A percentile compares a stretch with the other conserved stretches of the same genome.
phyloP scores from a whole-genome alignment of 2,113 vertebrate genomes.

The Pachyramphus minor region DNA sequence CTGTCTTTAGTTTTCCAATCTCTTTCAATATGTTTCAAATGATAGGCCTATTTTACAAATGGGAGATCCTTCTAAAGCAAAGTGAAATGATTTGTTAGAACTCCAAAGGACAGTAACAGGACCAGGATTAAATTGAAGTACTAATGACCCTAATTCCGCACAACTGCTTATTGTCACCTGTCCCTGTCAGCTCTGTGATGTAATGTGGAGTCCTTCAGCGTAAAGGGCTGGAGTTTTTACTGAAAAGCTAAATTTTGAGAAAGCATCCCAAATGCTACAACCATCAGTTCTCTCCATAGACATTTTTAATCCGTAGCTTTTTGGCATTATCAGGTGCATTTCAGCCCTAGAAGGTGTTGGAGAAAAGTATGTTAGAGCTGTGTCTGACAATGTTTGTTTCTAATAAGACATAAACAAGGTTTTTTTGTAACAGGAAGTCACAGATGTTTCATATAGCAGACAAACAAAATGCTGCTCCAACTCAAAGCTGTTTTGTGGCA shows the following conservation, averaged over 20 bases:
- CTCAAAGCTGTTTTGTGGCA: background rate
- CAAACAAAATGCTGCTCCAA: background rate
- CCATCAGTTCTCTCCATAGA: background rate
- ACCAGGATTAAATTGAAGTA: background rate
- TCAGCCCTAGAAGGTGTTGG: background rate
- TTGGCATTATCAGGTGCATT: background rate
- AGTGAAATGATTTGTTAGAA: background rate
- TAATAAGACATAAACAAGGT: background rate
- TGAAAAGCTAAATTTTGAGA: background rate
- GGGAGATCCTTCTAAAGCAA: background rate
- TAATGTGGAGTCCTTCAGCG: background rate
- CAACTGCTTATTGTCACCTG: background rate
- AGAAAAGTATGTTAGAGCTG: background rate
- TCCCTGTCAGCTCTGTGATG: background rate
- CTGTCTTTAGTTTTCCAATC: background rate
- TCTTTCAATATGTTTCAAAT: background rate
- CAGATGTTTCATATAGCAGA: background rate
- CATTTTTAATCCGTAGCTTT: background rate
- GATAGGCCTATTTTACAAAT: background rate
- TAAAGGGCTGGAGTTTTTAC: background rate
- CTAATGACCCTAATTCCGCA: background rate
- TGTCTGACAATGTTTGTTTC: background rate
- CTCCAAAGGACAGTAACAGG: background rate
- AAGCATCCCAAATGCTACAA: background rate
- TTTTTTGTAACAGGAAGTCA: background rate